Evolutionary conservation across 2,113 vertebrate species (phyloP), one percentile per base, ranked within the genome.

Genomic region (Heterotis niloticus): DNA sequence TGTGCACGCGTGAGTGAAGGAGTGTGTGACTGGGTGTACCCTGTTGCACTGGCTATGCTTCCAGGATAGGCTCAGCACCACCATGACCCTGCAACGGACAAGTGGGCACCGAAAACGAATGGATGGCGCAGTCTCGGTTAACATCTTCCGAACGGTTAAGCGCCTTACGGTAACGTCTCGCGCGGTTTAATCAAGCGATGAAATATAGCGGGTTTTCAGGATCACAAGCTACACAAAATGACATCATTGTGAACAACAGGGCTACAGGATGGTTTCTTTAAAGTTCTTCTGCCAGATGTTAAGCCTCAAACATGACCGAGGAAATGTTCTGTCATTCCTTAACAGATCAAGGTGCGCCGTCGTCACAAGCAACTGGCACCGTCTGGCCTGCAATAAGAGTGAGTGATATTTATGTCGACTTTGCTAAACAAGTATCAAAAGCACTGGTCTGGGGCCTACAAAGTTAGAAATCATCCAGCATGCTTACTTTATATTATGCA

Each of bases 281-380:
- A 24, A 23, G 11, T 64, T 29, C 74, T 34, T 4, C 60, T 23
- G 62, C 23, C 75, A 64, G 24, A 64, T 23, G 62, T 20, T 65
- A 54, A 51, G 29, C 69, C 78, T 65, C 16, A 20, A 13, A 76
- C 34, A 5, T 20, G 4, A 5, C 29, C 17, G 59, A 64, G 69
- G 44, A 51, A 64, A 62, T 29, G 9, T 77, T 65, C 52, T 18
- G 20, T 64, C 20, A 17, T 29, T 72, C 60, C 26, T 69, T 44
- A 68, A 67, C 52, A 57, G 77, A 57, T n/a, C 28, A 10, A n/a
- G 62, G 28, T 14, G 18, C 76, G n/a, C 10, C 24, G 34, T 23
- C 11, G 14, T 64, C 76, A 78, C 64, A 20, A 34, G 9, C 17
- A 23, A 78, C 76, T 44, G 54, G 76, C 64, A 52, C 64, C 64